Evolutionary conservation across 2,113 vertebrate genomes (phyloP).

Genomic region (Perca flavescens): DNA sequence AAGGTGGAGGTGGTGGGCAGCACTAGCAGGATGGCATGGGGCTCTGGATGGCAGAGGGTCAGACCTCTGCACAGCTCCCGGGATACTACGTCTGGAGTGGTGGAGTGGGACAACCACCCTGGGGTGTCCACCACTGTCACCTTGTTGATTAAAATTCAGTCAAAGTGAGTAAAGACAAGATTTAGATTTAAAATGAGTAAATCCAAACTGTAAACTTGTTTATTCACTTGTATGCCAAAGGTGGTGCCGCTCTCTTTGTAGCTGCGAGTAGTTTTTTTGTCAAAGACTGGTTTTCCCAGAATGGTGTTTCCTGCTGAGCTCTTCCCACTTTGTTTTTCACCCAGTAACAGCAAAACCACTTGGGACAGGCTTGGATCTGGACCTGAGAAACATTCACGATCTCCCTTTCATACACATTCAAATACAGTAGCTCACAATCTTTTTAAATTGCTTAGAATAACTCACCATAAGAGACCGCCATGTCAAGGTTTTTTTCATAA

Average conservation of each 20-base stretch:
- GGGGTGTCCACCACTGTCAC: slow-evolving; percentile 68
- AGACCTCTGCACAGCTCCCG: slow-evolving; percentile 44
- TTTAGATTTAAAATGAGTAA: not conserved
- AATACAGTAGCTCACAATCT: not conserved
- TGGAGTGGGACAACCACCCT: slow-evolving; percentile 38
- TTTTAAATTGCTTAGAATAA: not conserved
- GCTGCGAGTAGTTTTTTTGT: slow-evolving; percentile 30
- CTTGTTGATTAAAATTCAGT: slow-evolving; percentile 2
- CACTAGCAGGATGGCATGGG: slow-evolving; percentile 61
- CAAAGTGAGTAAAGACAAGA: not conserved
- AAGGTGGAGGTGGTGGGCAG: slow-evolving; percentile 29
- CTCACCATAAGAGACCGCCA: slow-evolving; percentile 40
- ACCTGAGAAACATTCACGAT: not conserved
- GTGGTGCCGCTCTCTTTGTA: not conserved
- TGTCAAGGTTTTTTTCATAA: not conserved
- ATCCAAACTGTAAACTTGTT: not conserved
- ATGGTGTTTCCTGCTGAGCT: slow-evolving; percentile 62
- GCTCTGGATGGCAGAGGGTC: slow-evolving; percentile 40
- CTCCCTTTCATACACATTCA: not conserved
- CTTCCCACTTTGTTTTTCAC: slow-evolving; percentile 59
- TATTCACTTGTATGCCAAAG: slow-evolving; percentile 30
- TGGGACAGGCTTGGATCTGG: not conserved
- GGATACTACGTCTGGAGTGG: slow-evolving; percentile 19
- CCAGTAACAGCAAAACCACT: slow-evolving; percentile 54
- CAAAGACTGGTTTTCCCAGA: slow-evolving; percentile 43